These are phyloP conservation scores for Clusia tigrina DNA, from an alignment of 2,888 invertebrate species.

Conservation along the genomic window DNA sequence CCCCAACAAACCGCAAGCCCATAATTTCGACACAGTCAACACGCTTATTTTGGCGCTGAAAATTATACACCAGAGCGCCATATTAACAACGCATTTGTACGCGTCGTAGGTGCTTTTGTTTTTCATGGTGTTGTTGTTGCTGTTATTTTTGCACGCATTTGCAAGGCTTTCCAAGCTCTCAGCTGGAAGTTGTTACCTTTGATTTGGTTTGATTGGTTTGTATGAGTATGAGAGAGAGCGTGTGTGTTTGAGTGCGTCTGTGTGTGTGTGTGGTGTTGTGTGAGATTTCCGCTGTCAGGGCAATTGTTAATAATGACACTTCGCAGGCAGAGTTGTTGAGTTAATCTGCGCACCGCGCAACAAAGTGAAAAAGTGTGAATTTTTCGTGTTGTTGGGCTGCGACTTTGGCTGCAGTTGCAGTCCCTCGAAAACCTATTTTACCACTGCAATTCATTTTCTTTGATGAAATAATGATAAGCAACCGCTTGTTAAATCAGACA, in stretches of 20 bases:
- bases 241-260: slow-evolving; percentile 46
- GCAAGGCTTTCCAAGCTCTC: too few species aligned
- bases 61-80: slow-evolving; percentile 44
- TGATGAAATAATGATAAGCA: not conserved
- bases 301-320: slow-evolving; percentile 22
- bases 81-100: slow-evolving; percentile 26
- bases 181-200: not conserved
- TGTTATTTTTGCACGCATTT: not conserved
- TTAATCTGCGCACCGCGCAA: slow-evolving; percentile 4
- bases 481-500: not conserved
- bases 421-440: not conserved
- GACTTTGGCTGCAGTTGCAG: too few species aligned
- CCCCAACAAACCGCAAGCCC: slow-evolving; percentile 9
- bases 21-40: slow-evolving; percentile 37
- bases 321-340: not conserved
- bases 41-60: slow-evolving; percentile 44
- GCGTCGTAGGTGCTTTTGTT: not conserved
- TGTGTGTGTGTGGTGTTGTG: not conserved
- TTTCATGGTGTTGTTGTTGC: not conserved
- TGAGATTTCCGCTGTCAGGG: slow-evolving; percentile 33
- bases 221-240: not conserved
- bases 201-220: not conserved
- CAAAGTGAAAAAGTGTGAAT: slow-evolving; percentile 53
- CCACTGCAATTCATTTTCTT: not conserved
- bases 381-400: too few species aligned